These are phyloP conservation scores for Hetaerina titia DNA, from an alignment of 2,888 invertebrate genomes.

Conservation along the genomic window DNA sequence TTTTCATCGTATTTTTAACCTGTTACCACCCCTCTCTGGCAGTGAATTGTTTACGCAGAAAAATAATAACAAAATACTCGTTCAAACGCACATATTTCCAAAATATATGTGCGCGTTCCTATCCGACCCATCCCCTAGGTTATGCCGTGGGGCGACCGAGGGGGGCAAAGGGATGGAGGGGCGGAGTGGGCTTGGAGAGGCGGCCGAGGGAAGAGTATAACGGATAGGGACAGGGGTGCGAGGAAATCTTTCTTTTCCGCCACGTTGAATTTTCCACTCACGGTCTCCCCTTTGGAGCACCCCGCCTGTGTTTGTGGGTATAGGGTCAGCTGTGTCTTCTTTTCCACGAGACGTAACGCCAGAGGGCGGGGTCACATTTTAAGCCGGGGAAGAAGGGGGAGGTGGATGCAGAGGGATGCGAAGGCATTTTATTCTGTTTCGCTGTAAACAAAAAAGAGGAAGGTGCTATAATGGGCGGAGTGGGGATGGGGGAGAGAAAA, in stretches of 20 bases:
- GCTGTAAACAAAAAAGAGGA: conserved; percentile 16
- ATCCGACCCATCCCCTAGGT: not conserved
- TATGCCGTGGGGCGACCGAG: not conserved
- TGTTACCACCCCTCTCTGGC: not conserved
- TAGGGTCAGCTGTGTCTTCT: conserved; percentile 33
- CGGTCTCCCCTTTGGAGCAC: not conserved
- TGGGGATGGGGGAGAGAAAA: not conserved
- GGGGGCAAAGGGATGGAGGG: not conserved
- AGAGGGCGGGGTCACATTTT: conserved; percentile 56
- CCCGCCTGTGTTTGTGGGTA: not conserved
- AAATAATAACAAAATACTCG: not conserved
- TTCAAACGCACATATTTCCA: not conserved
- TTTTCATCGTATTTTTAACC: too few relatives aligned
- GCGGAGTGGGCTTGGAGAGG: not conserved
- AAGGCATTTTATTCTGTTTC: not conserved
- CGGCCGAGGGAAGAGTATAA: not conserved
- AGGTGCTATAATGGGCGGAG: not conserved
- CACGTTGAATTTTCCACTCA: conserved; percentile 2
- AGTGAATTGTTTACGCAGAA: not conserved
- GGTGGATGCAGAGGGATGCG: not conserved
- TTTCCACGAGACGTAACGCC: not conserved
- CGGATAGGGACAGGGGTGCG: conserved; percentile 1
- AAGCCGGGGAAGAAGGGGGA: not conserved
- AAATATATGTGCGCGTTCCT: not conserved
- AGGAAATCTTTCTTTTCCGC: conserved; percentile 31